A percentile compares a stretch with the other conserved stretches of the same genome.
These are phyloP conservation scores for Zalophus californianus DNA, from an alignment of 2,797 vertebrate genomes.

Conservation along the genomic window DNA sequence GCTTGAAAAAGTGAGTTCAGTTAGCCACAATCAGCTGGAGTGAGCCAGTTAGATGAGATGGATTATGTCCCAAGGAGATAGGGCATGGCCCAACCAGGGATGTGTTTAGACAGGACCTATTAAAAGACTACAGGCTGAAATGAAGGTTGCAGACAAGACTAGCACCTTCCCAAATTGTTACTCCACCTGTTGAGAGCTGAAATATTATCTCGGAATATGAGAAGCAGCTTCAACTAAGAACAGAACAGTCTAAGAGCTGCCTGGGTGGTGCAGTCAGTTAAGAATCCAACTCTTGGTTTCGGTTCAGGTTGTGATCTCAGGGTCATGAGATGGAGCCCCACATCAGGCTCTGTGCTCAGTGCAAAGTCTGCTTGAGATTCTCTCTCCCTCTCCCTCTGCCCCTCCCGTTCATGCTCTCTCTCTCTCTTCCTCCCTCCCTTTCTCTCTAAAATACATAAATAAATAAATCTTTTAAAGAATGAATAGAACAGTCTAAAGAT, in stretches of 20 bases:
- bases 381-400: not conserved
- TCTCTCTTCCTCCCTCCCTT: not conserved
- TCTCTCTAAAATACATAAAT: not conserved
- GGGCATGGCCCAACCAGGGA: too few species aligned
- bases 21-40: not conserved
- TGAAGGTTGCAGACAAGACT: not conserved
- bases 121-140: not conserved
- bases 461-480: not conserved
- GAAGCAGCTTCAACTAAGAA: not conserved
- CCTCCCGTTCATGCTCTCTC: not conserved
- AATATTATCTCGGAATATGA: not conserved
- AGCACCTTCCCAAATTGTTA: not conserved
- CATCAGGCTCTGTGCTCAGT: not conserved
- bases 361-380: not conserved
- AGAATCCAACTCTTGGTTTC: not conserved
- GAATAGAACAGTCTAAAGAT: not conserved
- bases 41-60: not conserved
- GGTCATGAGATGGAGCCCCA: not conserved
- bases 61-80: not conserved
- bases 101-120: not conserved
- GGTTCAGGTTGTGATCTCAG: not conserved
- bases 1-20: not conserved
- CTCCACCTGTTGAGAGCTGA: not conserved
- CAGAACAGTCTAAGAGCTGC: not conserved
- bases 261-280: not conserved